Conservation (phyloP, 2,113 vertebrate genomes). For the Tretioscincus oriximinensis region DNA sequence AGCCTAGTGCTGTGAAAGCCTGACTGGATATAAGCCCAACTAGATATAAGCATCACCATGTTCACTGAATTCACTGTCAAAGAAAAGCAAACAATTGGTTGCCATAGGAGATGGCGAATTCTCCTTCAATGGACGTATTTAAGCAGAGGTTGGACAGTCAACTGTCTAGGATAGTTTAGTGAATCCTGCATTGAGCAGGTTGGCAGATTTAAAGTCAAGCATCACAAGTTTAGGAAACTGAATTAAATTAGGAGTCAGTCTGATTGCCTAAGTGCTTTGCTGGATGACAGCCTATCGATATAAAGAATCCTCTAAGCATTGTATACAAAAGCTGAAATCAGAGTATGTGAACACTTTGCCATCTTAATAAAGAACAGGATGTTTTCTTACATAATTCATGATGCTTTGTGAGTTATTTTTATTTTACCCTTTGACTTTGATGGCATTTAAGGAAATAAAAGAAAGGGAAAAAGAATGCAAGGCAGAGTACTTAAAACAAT, state of each 20-base stretch:
- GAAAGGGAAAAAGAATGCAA: not conserved
- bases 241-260: conserved; percentile 1
- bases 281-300: conserved; percentile 46
- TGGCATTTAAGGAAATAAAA: not conserved
- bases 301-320: conserved; percentile 22
- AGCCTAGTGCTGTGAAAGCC: not conserved
- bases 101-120: too few relatives aligned
- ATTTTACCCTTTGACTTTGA: conserved; percentile 24
- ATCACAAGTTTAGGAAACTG: not conserved
- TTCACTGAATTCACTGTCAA: not conserved
- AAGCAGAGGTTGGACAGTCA: too few relatives aligned
- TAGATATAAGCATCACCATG: not conserved
- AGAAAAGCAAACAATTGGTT: not conserved
- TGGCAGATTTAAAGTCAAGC: too few relatives aligned
- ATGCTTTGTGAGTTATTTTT: conserved; percentile 46
- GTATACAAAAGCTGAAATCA: conserved; percentile 30
- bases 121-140: too few relatives aligned
- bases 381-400: conserved; percentile 56
- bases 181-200: too few relatives aligned
- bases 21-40: not conserved
- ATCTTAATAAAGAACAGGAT: conserved; percentile 32
- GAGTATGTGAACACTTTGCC: conserved; percentile 40
- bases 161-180: too few relatives aligned
- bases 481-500: conserved; percentile 11
- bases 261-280: conserved; percentile 32